phyloP scores from a whole-genome alignment of 2,888 invertebrate species.

The Aplocera efformata region DNA sequence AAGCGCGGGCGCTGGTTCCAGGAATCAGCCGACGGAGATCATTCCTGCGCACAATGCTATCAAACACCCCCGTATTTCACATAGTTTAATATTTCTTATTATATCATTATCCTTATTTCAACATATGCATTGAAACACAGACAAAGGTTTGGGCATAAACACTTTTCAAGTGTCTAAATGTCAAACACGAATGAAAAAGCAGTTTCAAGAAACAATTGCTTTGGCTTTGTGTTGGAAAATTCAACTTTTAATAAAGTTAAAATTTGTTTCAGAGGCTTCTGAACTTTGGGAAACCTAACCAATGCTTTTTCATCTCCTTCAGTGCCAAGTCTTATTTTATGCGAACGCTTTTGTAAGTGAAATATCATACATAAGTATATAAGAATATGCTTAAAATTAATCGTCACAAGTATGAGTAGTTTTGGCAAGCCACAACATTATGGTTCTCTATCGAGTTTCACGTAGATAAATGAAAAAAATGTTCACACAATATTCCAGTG shows the following conservation, averaged over 20 bases:
- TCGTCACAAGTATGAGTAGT: too few species aligned
- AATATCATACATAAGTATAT: too few species aligned
- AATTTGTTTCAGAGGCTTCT: slow-evolving; percentile 60
- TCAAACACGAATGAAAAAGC: slow-evolving; percentile 39
- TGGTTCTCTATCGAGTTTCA: too few species aligned
- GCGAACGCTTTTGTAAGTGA: too few species aligned
- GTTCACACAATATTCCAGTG: too few species aligned
- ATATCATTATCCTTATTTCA: too few species aligned
- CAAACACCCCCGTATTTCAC: slow-evolving; percentile 30
- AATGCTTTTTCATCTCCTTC: slow-evolving; percentile 48
- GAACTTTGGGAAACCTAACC: slow-evolving; percentile 56
- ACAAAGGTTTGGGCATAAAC: slow-evolving; percentile 22
- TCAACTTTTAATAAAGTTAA: slow-evolving; percentile 46
- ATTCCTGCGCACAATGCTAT: slow-evolving; percentile 59
- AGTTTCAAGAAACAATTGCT: slow-evolving; percentile 41
- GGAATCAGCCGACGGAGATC: slow-evolving; percentile 40
- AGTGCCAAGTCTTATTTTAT: slow-evolving; percentile 36
- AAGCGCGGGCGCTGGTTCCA: slow-evolving; percentile 45
- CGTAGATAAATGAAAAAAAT: too few species aligned
- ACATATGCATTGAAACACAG: too few species aligned
- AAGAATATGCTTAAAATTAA: too few species aligned
- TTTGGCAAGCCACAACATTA: too few species aligned
- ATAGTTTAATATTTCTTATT: too few species aligned
- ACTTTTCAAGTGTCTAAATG: slow-evolving; percentile 10
- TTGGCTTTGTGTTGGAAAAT: slow-evolving; percentile 46